A percentile compares a stretch with the other conserved stretches of the same genome.
Evolutionary conservation across 2,113 vertebrate species (phyloP).

Genomic region (Fregata magnificens): DNA sequence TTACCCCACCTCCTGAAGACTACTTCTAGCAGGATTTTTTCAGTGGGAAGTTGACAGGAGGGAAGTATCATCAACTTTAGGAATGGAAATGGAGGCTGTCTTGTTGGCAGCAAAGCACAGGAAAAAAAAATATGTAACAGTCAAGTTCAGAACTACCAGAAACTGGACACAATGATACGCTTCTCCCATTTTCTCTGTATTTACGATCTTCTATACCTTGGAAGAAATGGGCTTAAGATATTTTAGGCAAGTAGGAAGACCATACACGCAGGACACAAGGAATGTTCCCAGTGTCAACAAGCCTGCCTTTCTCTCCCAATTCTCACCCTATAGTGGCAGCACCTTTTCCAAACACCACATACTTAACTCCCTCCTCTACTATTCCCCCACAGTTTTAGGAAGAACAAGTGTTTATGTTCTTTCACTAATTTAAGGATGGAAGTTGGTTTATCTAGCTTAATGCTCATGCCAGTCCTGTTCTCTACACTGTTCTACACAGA

Average conservation of each 20-base stretch:
- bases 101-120: neutral
- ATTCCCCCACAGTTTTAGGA: neutral
- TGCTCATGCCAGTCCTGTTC: neutral
- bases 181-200: neutral
- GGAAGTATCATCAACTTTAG: neutral
- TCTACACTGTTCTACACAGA: neutral
- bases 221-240: neutral
- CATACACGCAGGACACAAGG: rapidly evolving
- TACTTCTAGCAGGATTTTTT: neutral
- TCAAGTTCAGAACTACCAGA: neutral
- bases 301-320: neutral
- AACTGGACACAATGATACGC: rapidly evolving
- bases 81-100: neutral
- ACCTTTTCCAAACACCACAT: neutral
- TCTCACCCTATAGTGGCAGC: neutral
- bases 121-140: neutral
- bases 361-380: neutral
- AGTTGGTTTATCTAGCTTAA: neutral
- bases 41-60: neutral
- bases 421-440: neutral
- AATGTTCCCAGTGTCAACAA: neutral
- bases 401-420: rapidly evolving
- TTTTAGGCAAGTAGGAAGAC: neutral
- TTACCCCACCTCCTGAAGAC: neutral
- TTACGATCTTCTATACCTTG: neutral